Conservation (phyloP, 2,113 vertebrate species). For the Pan troglodytes region NHGRI_mPanTro3-v2.1_pri NC_072419.2:46270501-46271000, state of each 20-base stretch:
- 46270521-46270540: conserved; percentile 64
- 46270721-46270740: conserved; percentile 58
- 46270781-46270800: conserved; percentile 44
- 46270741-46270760: conserved; percentile 75
- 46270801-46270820: conserved; percentile 49
- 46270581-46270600: conserved; percentile 58
- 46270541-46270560: conserved; percentile 73
- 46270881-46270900: not conserved
- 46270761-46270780: conserved; percentile 43
- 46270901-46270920: conserved; percentile 2
- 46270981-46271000: not conserved
- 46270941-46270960: not conserved
- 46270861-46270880: not conserved
- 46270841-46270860: not conserved
- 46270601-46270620: conserved; percentile 61
- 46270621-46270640: conserved; percentile 67
- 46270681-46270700: conserved; percentile 66
- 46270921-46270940: not conserved
- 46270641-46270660: conserved; percentile 77
- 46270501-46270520: conserved; percentile 68
- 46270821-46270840: not conserved
- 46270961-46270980: not conserved
- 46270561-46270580: conserved; percentile 70
- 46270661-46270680: conserved; percentile 66
- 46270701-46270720: conserved; percentile 70